Base-by-base conservation (phyloP, 2,113 vertebrate genomes). In the Psettodes erumei region DNA sequence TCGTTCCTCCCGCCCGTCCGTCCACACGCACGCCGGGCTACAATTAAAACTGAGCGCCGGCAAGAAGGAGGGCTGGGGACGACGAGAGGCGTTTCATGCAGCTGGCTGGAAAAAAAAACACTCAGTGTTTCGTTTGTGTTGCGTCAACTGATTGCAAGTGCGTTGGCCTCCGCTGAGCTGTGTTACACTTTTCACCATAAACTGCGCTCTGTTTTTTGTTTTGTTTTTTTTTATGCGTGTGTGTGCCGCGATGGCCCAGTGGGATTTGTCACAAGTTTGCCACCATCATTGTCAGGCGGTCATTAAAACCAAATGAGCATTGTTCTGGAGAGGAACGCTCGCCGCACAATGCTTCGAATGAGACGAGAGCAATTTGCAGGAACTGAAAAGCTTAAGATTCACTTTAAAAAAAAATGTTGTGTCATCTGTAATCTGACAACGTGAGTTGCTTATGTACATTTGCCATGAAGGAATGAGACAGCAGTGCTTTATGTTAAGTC, bases 11-110 rank as follows among this genome's bases (percentile, higher is more conserved):
- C 13, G 47, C 55, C 68, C 18, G 62, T 51, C 75, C 5, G 66
- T 3, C 72, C 69, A 55, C 54, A 72, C 9, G 62, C 4, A 71
- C 67, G 81, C 69, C 81, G 62, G 83, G 86, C 84, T 83, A 89
- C 90, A 90, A 91, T 90, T 91, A 90, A n/a, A n/a, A 80, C 81
- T 63, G 35, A 78, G 84, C 87, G 66, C 81, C 79, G 75, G 79
- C 77, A 21, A n/a, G n/a, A n/a, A n/a, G 50, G 83, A 18, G 77
- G 50, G 64, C 37, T 47, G 71, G 65, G 68, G 80, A 89, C 85
- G 82, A 88, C 81, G 79, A 86, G 72, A 64, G 59, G 70, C 86
- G n/a, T 90, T 86, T 88, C 86, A 75, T 66, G 79, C 75, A 61
- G 70, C 62, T 56, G 76, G 51, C 51, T 82, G 80, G 45, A 63